phyloP scores from a whole-genome alignment of 2,113 vertebrate species.

The Zosterops pallidus region DNA sequence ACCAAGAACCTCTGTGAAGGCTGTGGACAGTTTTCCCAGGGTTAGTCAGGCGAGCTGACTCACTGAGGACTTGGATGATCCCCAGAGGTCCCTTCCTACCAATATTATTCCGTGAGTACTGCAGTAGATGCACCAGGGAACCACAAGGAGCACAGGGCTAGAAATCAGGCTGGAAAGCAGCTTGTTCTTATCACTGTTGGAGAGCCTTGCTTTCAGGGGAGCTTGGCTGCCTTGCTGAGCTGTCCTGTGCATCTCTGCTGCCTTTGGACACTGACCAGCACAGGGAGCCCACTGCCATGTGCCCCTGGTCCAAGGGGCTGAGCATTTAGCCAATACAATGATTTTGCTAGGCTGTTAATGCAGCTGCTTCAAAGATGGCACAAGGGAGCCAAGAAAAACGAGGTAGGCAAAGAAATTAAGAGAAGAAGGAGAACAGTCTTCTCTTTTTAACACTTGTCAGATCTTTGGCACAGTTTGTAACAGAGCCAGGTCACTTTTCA shows the following conservation, averaged over 20 bases:
- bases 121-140: not conserved
- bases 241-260: not conserved
- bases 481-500: not conserved
- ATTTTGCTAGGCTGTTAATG: not conserved
- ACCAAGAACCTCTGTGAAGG: not conserved
- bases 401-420: not conserved
- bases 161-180: not conserved
- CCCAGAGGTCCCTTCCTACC: not conserved
- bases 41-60: not conserved
- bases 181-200: not conserved
- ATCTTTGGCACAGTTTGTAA: not conserved
- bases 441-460: not conserved
- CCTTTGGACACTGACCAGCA: not conserved
- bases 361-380: not conserved
- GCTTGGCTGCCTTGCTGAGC: not conserved
- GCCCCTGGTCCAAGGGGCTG: not conserved
- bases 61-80: not conserved
- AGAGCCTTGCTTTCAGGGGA: not conserved
- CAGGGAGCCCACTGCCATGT: fast-evolving
- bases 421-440: not conserved
- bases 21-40: not conserved
- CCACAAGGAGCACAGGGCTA: not conserved
- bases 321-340: not conserved
- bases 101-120: not conserved
- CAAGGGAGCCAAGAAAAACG: not conserved